phyloP scores from a whole-genome alignment of 1,140 invertebrate species.

The Limonius californicus region DNA sequence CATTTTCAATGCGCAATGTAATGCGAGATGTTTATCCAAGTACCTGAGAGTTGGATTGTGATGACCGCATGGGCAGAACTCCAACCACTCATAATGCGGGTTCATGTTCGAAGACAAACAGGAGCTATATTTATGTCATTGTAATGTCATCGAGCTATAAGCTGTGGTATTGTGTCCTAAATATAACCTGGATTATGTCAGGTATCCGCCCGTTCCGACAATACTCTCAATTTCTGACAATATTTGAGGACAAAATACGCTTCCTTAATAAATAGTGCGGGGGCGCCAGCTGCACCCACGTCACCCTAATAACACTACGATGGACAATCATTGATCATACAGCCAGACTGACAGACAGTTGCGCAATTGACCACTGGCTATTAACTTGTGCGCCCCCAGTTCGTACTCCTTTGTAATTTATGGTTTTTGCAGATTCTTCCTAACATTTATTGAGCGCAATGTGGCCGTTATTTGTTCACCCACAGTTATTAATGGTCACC shows the following conservation, averaged over 20 bases:
- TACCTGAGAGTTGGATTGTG: constrained; percentile 24
- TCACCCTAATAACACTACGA: constrained; percentile 7
- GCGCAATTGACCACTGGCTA: constrained; percentile 30
- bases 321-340: neutral
- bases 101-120: constrained; percentile 37
- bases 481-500: no score
- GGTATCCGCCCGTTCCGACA: constrained; percentile 7
- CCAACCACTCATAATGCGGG: constrained; percentile 25
- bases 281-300: constrained; percentile 16
- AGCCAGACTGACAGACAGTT: constrained; percentile 21
- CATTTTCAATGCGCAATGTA: constrained; percentile 34
- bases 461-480: no score
- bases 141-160: constrained; percentile 27
- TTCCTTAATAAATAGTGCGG: neutral
- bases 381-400: constrained; percentile 1
- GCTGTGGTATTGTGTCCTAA: constrained; percentile 19
- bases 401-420: neutral
- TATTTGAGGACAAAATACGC: constrained; percentile 2
- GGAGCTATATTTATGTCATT: constrained; percentile 39
- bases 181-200: constrained; percentile 23
- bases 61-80: constrained; percentile 36
- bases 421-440: neutral
- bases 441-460: neutral
- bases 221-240: neutral
- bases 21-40: constrained; percentile 39